phyloP scores from a whole-genome alignment of 2,888 invertebrate species.

The Phaedon cochleariae region DNA sequence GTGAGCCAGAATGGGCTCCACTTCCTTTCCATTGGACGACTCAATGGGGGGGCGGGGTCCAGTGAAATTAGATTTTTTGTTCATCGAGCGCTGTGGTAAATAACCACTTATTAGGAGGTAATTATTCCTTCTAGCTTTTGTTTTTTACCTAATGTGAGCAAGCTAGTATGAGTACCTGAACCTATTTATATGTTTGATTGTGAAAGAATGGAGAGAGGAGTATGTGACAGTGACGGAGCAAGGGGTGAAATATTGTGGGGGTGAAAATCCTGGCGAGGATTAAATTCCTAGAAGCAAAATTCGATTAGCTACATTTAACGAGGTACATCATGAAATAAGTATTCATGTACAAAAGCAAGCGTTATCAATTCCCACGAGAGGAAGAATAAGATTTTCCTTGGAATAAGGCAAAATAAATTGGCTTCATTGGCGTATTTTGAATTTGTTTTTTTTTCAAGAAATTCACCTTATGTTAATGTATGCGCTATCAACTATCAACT shows the following conservation, averaged over 20 bases:
- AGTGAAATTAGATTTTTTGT: neutral
- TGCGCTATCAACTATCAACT: no score
- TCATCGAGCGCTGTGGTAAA: neutral
- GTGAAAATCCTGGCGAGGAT: no score
- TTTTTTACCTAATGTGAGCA: neutral
- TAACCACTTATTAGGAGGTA: constrained; percentile 1
- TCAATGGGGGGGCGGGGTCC: neutral
- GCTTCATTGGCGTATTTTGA: no score
- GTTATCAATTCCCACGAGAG: no score
- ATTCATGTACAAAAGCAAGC: no score
- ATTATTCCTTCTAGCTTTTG: neutral
- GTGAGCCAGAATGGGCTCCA: neutral
- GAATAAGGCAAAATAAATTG: no score
- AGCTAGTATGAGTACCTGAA: neutral
- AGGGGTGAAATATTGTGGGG: neutral
- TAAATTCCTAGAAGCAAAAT: no score
- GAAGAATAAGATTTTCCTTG: no score
- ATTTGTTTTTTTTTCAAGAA: no score
- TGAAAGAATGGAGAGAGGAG: neutral
- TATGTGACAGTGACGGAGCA: neutral
- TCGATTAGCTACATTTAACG: no score
- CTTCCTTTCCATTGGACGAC: neutral
- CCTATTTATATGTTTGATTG: neutral
- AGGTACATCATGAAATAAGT: no score
- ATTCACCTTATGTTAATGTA: no score